Base-by-base conservation (phyloP, 1,140 invertebrate genomes). In the Pararge aegeria region DNA sequence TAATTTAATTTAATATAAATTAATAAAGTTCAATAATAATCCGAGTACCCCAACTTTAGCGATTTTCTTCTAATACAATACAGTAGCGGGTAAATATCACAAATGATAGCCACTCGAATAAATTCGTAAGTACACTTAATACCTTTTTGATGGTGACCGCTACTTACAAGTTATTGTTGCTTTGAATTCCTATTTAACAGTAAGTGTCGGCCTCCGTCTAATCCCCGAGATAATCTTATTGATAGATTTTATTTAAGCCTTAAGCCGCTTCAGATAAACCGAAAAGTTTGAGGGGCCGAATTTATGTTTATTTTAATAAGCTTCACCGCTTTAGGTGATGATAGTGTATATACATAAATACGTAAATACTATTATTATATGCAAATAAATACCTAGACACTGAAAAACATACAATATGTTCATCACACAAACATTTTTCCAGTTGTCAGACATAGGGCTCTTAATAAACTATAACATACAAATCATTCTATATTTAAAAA, bases 211-310 rank as follows among this genome's bases (percentile, higher is more conserved):
- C 20, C 44, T 13, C 44, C 44, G 18, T 46, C 18, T 46, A 46
- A 46, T 46, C 44, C 44, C 12, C 18, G 9, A 24, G 44, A 46
- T 46, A 46, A 46, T 46, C 44, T 46, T 46, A 46, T 46, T 21
- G 44, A 46, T 46, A 46, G 44, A 46, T 46, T 46, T 46, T 46
- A 15, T 46, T 46, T 51, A 51, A 42, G 38, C 13, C 38, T 16
- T 42, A 51, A n/a, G 49, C 7, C 2, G n/a, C n/a, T 15, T 34
- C 13, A 29, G n/a, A 16, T 16, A 12, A 20, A 20, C 5, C 30
- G 19, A 37, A 53, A 7, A 15, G 6, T 18, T 42, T 40, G 2
- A 16, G 37, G 37, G 10, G 3, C 2, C n/a, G 2, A 40, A 13
- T 2, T 40, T 12, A 2, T 10, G 2, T 2, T 12, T 37, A 37